Conservation (phyloP, 2,797 vertebrate species). For the Threskiornis aethiopicus region DNA sequence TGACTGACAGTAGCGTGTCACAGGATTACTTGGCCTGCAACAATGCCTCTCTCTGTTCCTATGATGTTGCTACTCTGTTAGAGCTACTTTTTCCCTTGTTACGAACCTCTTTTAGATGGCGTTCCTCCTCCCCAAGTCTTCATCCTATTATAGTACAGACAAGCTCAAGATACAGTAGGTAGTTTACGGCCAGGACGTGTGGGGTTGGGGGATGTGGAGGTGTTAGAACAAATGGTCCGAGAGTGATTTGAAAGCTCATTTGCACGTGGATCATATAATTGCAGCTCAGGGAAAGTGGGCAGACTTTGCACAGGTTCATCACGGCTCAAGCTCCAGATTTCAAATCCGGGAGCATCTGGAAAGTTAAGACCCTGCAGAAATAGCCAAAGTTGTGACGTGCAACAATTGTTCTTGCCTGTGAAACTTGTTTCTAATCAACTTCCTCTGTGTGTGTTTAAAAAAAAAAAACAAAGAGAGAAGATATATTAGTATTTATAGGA, state of each 20-base stretch:
- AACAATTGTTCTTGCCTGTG: conserved; percentile 8
- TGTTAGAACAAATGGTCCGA: conserved; percentile 53
- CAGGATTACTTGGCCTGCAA: conserved; percentile 75
- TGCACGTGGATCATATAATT: conserved; percentile 42
- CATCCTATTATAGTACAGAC: conserved; percentile 40
- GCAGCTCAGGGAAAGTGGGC: conserved; percentile 31
- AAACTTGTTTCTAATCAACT: not conserved
- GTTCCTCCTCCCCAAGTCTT: conserved; percentile 26
- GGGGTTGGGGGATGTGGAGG: conserved; percentile 4
- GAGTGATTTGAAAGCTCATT: conserved; percentile 54
- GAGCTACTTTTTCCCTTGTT: conserved; percentile 59
- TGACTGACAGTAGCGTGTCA: conserved; percentile 79
- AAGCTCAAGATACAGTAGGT: conserved; percentile 33
- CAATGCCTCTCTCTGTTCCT: conserved; percentile 71
- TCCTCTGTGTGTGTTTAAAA: not conserved
- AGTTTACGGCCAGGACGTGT: not conserved
- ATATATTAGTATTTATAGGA: not conserved
- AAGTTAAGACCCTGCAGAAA: conserved; percentile 27
- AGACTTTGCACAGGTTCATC: conserved; percentile 28
- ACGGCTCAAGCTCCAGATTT: conserved; percentile 4
- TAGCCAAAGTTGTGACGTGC: not conserved
- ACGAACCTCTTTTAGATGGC: conserved; percentile 42
- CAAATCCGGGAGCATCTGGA: conserved; percentile 9
- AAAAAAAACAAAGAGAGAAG: not conserved
- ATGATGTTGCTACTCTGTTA: conserved; percentile 67